Conservation (phyloP, 2,113 vertebrate genomes). For the Psammodynastes pulverulentus region DNA sequence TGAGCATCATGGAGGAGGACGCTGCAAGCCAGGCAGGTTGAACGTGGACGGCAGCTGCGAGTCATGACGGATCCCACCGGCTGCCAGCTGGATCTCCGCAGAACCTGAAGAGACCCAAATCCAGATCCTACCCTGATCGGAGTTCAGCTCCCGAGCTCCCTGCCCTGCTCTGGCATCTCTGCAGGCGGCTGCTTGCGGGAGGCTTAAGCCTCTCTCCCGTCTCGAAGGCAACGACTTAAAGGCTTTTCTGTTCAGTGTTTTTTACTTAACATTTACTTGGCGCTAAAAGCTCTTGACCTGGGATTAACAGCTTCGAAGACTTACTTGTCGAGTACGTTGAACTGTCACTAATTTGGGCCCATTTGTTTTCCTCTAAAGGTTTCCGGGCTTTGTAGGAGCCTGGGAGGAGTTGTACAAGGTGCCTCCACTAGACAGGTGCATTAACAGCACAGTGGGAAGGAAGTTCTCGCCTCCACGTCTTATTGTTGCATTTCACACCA, state of each 20-base stretch:
- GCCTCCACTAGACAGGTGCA: constrained; percentile 66
- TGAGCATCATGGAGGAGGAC: neutral
- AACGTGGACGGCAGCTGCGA: neutral
- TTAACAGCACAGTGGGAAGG: constrained; percentile 64
- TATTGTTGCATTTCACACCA: constrained; percentile 55
- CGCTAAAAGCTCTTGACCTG: constrained; percentile 61
- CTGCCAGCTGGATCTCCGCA: neutral
- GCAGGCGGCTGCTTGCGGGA: neutral
- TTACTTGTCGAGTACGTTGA: constrained; percentile 34
- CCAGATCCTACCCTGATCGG: neutral
- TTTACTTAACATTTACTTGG: constrained; percentile 60
- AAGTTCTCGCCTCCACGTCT: constrained; percentile 53
- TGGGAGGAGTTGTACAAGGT: constrained; percentile 32
- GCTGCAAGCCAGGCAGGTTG: neutral
- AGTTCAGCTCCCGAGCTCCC: neutral
- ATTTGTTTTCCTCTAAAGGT: constrained; percentile 49
- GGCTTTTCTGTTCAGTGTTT: constrained; percentile 13
- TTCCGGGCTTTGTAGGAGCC: constrained; percentile 53
- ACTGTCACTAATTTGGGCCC: constrained; percentile 64
- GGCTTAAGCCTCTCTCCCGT: neutral
- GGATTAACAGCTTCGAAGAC: constrained; percentile 46
- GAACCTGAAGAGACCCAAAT: neutral
- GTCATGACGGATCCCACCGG: neutral
- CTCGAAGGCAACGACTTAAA: neutral
- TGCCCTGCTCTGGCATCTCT: neutral